A percentile compares a stretch with the other conserved stretches of the same genome.
These are phyloP conservation scores for Sebastes iracundus DNA, from an alignment of 2,797 vertebrate species.

Conservation along the genomic window DNA sequence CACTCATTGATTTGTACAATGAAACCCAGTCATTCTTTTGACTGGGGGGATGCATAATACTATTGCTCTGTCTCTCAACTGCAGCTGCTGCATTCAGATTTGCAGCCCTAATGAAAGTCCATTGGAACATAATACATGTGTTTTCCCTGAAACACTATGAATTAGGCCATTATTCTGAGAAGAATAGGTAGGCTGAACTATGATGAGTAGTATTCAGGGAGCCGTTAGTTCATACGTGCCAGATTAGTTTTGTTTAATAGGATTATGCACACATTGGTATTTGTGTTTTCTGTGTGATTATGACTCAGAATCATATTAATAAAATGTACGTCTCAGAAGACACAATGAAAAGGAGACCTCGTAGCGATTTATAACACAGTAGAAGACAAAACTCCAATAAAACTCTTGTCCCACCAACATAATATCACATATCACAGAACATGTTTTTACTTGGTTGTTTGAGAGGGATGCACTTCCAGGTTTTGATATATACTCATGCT, in stretches of 20 bases:
- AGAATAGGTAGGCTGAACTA: slow-evolving; percentile 16
- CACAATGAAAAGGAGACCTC: neutral
- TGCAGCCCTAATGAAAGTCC: slow-evolving; percentile 26
- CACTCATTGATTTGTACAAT: slow-evolving; percentile 26
- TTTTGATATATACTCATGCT: neutral
- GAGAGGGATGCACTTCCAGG: neutral
- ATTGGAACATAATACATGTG: slow-evolving; percentile 36
- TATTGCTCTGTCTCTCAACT: slow-evolving; percentile 10
- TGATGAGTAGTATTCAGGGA: slow-evolving; percentile 23
- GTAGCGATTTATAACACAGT: neutral
- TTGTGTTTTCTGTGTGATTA: slow-evolving; percentile 26
- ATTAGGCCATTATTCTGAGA: slow-evolving; percentile 30
- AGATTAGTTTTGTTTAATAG: slow-evolving; percentile 48
- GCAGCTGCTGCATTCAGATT: slow-evolving; percentile 63
- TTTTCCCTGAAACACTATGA: slow-evolving; percentile 39
- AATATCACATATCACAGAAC: neutral
- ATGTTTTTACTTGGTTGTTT: neutral
- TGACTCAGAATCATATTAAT: slow-evolving; percentile 18
- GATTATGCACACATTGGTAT: slow-evolving; percentile 44
- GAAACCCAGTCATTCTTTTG: slow-evolving; percentile 29
- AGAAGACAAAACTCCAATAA: neutral
- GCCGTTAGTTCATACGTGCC: slow-evolving; percentile 32
- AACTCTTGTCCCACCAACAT: neutral
- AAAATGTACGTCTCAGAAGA: slow-evolving; percentile 10
- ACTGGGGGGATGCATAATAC: slow-evolving; percentile 2